Conservation (phyloP, 2,797 vertebrate genomes). For the Chloroceryle amazona region DNA sequence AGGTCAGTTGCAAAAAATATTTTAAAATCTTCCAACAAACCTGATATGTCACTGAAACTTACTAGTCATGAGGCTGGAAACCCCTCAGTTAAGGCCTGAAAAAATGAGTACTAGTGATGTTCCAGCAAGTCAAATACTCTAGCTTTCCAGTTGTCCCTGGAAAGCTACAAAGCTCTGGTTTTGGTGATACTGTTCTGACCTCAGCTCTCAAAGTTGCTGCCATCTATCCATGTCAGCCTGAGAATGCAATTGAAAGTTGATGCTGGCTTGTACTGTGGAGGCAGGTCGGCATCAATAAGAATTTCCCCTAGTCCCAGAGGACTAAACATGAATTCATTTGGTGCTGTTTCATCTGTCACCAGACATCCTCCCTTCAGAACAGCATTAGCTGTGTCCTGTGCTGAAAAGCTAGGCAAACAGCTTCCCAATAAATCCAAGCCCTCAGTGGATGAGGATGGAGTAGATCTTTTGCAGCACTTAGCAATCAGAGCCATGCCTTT, state of each 20-base stretch:
- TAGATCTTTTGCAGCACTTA: neutral
- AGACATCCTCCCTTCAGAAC: neutral
- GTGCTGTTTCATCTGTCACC: neutral
- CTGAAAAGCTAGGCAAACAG: neutral
- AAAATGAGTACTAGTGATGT: neutral
- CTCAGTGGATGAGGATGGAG: neutral
- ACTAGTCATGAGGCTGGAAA: neutral
- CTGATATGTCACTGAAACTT: neutral
- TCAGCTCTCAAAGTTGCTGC: neutral
- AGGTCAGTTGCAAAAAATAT: neutral
- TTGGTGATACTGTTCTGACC: neutral
- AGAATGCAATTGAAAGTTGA: neutral
- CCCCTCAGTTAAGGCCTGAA: neutral
- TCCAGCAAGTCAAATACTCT: neutral
- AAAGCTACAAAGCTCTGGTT: neutral
- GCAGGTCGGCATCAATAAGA: neutral
- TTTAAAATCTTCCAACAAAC: neutral
- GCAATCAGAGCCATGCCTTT: neutral
- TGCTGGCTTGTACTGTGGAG: neutral
- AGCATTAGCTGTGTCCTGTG: neutral
- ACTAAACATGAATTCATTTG: neutral
- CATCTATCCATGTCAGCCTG: neutral
- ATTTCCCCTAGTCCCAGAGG: neutral
- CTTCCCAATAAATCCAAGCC: neutral
- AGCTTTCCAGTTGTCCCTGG: neutral